Evolutionary conservation across 2,888 invertebrate genomes (phyloP).

Genomic region (Taphrorychus bicolor): DNA sequence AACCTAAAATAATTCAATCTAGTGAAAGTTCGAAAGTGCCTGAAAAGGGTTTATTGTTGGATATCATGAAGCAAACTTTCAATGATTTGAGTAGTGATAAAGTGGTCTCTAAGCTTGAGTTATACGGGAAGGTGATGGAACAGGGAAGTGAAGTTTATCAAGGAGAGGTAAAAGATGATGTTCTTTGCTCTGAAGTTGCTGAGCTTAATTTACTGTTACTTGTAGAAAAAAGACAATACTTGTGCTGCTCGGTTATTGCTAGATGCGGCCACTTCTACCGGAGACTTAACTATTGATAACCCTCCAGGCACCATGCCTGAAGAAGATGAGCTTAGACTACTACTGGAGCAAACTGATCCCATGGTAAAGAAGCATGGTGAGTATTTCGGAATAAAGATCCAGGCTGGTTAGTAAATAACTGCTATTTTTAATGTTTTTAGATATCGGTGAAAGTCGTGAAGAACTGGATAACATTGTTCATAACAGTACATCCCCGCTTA

Average conservation of each 20-base stretch:
- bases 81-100: slow-evolving; percentile 50
- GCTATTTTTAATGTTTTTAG: too few relatives aligned
- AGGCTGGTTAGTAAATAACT: too few relatives aligned
- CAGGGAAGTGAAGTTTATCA: slow-evolving; percentile 3
- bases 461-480: too few relatives aligned
- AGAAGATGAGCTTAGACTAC: slow-evolving; percentile 12
- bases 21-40: slow-evolving; percentile 63
- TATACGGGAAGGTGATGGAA: too few relatives aligned
- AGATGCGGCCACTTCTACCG: slow-evolving; percentile 10
- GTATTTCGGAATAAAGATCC: too few relatives aligned
- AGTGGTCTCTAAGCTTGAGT: background rate
- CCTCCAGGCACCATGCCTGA: background rate
- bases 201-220: too few relatives aligned
- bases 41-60: slow-evolving; percentile 63
- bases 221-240: too few relatives aligned
- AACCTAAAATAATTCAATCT: background rate
- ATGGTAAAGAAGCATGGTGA: background rate
- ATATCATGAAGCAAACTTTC: slow-evolving; percentile 68
- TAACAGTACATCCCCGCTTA: too few relatives aligned
- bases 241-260: too few relatives aligned
- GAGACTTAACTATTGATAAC: background rate
- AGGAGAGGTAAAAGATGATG: slow-evolving; percentile 15
- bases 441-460: too few relatives aligned
- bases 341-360: slow-evolving; percentile 14
- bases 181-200: too few relatives aligned